Evolutionary conservation across 2,113 vertebrate genomes (phyloP).

Genomic region (Neodontobutis hainanensis): DNA sequence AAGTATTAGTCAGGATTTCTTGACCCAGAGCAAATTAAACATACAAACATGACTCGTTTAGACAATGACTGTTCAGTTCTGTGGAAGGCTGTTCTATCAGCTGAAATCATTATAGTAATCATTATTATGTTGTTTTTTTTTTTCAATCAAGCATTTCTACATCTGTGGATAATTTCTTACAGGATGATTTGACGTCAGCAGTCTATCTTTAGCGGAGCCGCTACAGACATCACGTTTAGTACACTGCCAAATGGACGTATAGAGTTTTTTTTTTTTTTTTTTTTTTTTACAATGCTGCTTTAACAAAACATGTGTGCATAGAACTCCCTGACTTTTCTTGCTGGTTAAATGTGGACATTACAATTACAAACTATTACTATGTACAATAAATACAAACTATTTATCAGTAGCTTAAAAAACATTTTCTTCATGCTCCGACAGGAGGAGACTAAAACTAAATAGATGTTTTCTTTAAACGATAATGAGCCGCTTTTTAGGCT

Average conservation of each 20-base stretch:
- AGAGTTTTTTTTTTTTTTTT: background rate
- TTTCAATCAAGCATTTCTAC: constrained; percentile 32
- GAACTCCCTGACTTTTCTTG: no score
- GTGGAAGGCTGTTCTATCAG: constrained; percentile 1
- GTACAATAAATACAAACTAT: no score
- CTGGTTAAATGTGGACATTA: no score
- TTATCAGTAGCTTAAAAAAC: no score
- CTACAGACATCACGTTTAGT: background rate
- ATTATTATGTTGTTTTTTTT: constrained; percentile 35
- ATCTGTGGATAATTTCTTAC: constrained; percentile 43
- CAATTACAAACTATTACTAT: no score
- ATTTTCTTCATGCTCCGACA: no score
- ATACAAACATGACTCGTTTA: constrained; percentile 24
- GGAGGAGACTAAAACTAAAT: no score
- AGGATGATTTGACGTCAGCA: constrained; percentile 15
- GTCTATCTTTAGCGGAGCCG: background rate
- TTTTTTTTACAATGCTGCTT: background rate
- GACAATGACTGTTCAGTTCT: constrained; percentile 7
- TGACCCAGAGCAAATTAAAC: constrained; percentile 28
- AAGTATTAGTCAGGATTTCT: constrained; percentile 45
- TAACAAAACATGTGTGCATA: background rate
- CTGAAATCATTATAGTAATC: constrained; percentile 42
- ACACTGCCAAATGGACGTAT: constrained; percentile 1
- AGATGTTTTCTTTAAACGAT: background rate
- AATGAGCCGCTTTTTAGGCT: constrained; percentile 1